Conservation (phyloP, 2,888 invertebrate species). For the Cheilosia grossa region DNA sequence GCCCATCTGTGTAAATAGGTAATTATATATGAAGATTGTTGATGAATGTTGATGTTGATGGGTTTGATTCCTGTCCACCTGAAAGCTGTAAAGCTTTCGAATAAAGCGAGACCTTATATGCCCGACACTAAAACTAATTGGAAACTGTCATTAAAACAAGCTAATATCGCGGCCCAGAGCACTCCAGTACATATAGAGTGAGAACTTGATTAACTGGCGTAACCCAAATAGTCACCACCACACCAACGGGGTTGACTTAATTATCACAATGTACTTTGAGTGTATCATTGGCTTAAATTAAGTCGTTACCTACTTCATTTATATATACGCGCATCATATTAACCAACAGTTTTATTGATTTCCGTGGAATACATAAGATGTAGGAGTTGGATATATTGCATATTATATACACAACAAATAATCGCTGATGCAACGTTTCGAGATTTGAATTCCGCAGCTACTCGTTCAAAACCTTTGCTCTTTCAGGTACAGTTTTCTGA, state of each 20-base stretch:
- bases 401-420: no score
- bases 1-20: no score
- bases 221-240: neutral
- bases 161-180: neutral
- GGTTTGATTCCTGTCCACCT: no score
- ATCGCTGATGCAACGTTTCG: no score
- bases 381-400: no score
- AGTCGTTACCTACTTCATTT: neutral
- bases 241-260: constrained; percentile 10
- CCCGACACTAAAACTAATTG: no score
- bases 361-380: neutral
- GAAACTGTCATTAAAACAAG: no score
- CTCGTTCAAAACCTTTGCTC: constrained; percentile 1
- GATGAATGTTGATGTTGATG: no score
- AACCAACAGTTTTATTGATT: neutral
- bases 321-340: neutral
- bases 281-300: neutral
- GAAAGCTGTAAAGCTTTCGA: no score
- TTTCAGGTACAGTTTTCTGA: constrained; percentile 1
- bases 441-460: no score
- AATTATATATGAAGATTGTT: no score
- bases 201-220: neutral
- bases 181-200: neutral
- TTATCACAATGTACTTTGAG: constrained; percentile 1
- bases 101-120: no score